These are phyloP conservation scores for Cygnus buccinator DNA, from an alignment of 2,113 vertebrate species.

Conservation along the genomic window DNA sequence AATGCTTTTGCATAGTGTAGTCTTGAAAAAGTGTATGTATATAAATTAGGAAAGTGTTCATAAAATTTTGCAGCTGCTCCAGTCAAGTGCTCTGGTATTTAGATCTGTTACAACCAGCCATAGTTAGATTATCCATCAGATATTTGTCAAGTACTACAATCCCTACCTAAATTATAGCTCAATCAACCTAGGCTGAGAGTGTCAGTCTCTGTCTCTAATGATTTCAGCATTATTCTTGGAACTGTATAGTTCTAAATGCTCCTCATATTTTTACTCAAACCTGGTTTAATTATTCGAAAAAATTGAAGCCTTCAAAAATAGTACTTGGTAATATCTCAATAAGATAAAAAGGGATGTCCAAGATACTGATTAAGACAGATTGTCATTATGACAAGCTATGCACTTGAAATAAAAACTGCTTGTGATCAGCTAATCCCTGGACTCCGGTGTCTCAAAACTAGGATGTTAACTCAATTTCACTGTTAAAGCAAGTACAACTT, in stretches of 20 bases:
- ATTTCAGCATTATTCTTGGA: conserved; percentile 16
- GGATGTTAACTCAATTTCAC: background rate
- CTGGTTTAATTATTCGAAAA: conserved; percentile 24
- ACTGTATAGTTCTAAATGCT: background rate
- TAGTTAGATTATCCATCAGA: background rate
- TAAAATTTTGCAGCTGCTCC: background rate
- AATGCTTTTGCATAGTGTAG: background rate
- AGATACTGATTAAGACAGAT: conserved; percentile 31
- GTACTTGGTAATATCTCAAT: background rate
- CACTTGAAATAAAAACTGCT: conserved; percentile 15
- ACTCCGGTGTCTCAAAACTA: background rate
- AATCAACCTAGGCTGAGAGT: background rate
- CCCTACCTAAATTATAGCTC: background rate
- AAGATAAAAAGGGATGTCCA: conserved; percentile 43
- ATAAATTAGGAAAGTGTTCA: background rate
- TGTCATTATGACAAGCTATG: background rate
- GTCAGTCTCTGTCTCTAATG: background rate
- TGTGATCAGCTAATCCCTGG: conserved; percentile 30
- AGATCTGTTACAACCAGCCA: background rate
- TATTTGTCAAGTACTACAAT: background rate
- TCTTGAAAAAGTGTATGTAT: background rate
- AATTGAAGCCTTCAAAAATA: conserved; percentile 32
- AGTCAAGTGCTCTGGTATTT: background rate
- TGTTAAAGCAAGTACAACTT: background rate
- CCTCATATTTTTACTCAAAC: background rate